Conservation (phyloP, 2,113 vertebrate genomes). For the Apeltes quadracus region DNA sequence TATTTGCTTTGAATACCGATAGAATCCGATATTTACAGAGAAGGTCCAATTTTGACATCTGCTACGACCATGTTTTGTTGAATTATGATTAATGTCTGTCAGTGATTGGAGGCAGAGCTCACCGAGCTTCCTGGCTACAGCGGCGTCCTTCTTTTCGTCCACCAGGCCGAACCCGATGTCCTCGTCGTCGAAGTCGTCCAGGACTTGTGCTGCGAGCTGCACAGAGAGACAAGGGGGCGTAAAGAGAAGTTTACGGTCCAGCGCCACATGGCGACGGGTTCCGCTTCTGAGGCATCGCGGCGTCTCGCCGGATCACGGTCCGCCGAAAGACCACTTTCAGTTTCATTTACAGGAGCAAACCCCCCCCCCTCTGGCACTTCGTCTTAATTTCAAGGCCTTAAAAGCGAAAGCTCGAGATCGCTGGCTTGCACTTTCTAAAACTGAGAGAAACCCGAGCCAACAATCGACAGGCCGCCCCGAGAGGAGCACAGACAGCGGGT, state of each 20-base stretch:
- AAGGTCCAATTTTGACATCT: neutral
- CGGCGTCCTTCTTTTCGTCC: slow-evolving; percentile 85
- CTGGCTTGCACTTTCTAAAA: slow-evolving; percentile 78
- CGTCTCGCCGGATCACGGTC: neutral
- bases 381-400: slow-evolving; percentile 55
- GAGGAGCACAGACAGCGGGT: slow-evolving; percentile 37
- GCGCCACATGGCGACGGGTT: neutral
- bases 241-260: slow-evolving; percentile 1
- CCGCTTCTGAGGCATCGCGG: neutral
- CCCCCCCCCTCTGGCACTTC: slow-evolving; percentile 38
- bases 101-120: slow-evolving; percentile 34
- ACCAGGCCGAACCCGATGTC: slow-evolving; percentile 91
- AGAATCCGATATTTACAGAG: neutral
- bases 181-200: slow-evolving; percentile 88
- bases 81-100: neutral
- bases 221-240: neutral
- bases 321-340: slow-evolving; percentile 36
- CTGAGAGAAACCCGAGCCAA: slow-evolving; percentile 72
- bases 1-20: no score
- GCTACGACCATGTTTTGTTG: neutral
- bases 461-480: slow-evolving; percentile 64
- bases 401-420: slow-evolving; percentile 60
- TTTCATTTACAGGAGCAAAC: slow-evolving; percentile 27
- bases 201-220: slow-evolving; percentile 92
- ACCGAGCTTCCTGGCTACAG: slow-evolving; percentile 91